Evolutionary conservation across 2,888 invertebrate species (phyloP), one percentile per base, ranked within the genome.

Genomic region (Orchesellides sinensis): DNA sequence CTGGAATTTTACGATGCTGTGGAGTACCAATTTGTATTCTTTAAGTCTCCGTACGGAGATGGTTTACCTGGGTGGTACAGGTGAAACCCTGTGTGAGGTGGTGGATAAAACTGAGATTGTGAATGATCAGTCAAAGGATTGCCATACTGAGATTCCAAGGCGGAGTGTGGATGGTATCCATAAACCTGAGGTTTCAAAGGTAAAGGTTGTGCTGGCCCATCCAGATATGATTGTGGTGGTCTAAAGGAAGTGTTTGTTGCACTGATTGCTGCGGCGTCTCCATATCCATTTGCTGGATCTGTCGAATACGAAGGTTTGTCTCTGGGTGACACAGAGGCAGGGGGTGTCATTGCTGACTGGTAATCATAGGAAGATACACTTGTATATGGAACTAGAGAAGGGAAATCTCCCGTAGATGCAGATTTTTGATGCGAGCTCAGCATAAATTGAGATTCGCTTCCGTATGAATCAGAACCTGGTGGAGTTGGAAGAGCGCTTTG

Each of bases 311-410:
- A 89, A 92, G 93, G 90, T 91, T 94, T 96, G 89, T 98, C 98
- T 83, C 97, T 92, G 0, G 98, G 98, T 4, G 98, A 98, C 0
- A 98, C 98, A 2, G 98, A 98, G n/a, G 97, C 96, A 69, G 98
- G 98, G 70, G 98, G 98, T 3, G 98, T 98, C 96, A 98, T 98
- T 63, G 96, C 96, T 49, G 96, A 95, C 90, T 97, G 97, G 89
- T 90, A 89, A 59, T 88, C 87, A 66, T 88, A 88, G 0, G 85
- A 90, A 89, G 88, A 87, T 27, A 88, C 86, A 27, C 86, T 79
- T 23, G 84, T 80, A 63, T 83, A 88, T 35, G 86, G 87, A 56
- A 85, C 87, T 25, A 86, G 83, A 52, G 86, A 87, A 10, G 87
- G 87, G 63, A 87, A 88, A 56, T 86, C 88, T 47, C 90, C 89